Conservation (phyloP, 2,888 invertebrate genomes). For the Axea sp. region DNA sequence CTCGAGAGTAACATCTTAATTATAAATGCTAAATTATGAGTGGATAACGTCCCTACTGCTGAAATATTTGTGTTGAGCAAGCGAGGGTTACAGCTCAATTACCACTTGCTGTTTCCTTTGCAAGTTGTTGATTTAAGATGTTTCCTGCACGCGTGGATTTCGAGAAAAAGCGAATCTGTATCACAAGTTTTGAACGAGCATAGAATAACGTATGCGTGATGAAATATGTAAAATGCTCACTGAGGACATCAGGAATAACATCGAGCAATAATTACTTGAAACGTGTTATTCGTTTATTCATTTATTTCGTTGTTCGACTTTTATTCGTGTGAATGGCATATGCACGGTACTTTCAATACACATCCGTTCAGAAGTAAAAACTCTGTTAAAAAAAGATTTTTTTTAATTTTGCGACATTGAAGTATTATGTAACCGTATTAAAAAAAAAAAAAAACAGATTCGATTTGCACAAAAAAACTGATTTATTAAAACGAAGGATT, state of each 20-base stretch:
- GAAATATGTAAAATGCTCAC: slow-evolving; percentile 50
- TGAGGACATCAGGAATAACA: slow-evolving; percentile 20
- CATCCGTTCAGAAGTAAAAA: slow-evolving; percentile 63
- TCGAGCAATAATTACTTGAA: slow-evolving; percentile 12
- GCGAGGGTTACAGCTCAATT: slow-evolving; percentile 77
- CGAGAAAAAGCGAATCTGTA: slow-evolving; percentile 35
- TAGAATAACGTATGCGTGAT: slow-evolving; percentile 36
- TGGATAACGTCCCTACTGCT: too few relatives aligned
- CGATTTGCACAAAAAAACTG: too few relatives aligned
- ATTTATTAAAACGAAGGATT: slow-evolving; percentile 1
- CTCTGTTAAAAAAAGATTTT: not conserved
- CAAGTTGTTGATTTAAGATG: slow-evolving; percentile 74
- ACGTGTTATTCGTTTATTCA: slow-evolving; percentile 43
- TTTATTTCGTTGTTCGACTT: slow-evolving; percentile 20
- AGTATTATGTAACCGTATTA: slow-evolving; percentile 6
- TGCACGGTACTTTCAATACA: slow-evolving; percentile 57
- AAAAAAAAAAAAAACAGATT: slow-evolving; percentile 18
- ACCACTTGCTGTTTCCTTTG: slow-evolving; percentile 75
- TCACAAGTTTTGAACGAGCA: slow-evolving; percentile 5
- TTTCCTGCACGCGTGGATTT: slow-evolving; percentile 64
- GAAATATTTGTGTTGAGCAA: slow-evolving; percentile 76
- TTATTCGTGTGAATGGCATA: slow-evolving; percentile 59
- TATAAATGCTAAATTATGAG: slow-evolving; percentile 76
- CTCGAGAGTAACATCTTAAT: slow-evolving; percentile 71
- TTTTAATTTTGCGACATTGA: slow-evolving; percentile 7